Percentiles rank a stretch among this genome's conserved stretches.
Evolutionary conservation across 2,113 vertebrate genomes (phyloP).

Genomic region (Glaucomys volans): DNA sequence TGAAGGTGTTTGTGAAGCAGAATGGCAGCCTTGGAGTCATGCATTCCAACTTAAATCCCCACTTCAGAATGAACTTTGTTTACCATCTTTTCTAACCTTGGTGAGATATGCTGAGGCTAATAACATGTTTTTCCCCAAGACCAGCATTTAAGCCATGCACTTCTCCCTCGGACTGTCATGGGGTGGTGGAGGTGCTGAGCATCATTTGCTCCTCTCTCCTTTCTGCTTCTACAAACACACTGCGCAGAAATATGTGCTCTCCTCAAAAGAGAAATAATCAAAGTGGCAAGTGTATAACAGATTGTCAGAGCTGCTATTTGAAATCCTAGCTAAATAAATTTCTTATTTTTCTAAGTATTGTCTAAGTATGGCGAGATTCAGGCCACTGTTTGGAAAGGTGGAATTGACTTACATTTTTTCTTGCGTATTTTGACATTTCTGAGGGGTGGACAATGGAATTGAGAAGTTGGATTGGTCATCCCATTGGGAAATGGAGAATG

Average conservation of each 20-base stretch:
- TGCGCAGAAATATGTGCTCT: background rate
- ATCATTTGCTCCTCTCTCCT: background rate
- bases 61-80: background rate
- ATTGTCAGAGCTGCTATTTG: background rate
- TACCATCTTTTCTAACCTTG: background rate
- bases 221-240: background rate
- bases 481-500: constrained; percentile 40
- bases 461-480: background rate
- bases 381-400: constrained; percentile 26
- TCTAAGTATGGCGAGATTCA: background rate
- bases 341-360: constrained; percentile 40
- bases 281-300: background rate
- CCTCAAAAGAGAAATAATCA: constrained; percentile 39
- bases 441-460: background rate
- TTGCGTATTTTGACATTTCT: constrained; percentile 67
- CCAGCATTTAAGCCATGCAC: background rate
- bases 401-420: background rate
- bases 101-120: background rate
- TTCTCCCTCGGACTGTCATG: background rate
- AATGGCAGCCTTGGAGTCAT: background rate
- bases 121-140: background rate
- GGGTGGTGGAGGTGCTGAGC: no score
- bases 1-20: background rate
- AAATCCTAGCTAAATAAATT: constrained; percentile 33
- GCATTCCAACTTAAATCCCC: background rate